phyloP scores from a whole-genome alignment of 2,797 vertebrate genomes.

The Rachycentron canadum region DNA sequence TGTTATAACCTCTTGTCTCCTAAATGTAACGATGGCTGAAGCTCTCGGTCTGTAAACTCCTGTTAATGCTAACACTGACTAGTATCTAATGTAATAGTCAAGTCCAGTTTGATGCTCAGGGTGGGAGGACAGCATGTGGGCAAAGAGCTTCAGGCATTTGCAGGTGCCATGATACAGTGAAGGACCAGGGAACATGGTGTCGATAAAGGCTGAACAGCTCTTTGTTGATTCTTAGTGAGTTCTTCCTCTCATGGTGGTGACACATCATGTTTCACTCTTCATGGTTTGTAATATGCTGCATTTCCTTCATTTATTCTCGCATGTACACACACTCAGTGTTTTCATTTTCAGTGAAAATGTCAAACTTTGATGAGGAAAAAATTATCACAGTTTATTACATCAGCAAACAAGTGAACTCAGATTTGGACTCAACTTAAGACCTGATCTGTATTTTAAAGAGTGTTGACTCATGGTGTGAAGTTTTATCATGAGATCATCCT shows the following conservation, averaged over 20 bases:
- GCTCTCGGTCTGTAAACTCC: too few relatives aligned
- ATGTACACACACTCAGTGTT: not conserved
- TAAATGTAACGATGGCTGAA: too few relatives aligned
- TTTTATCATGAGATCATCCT: not conserved
- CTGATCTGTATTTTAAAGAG: not conserved
- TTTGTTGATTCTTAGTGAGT: not conserved
- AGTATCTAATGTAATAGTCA: too few relatives aligned
- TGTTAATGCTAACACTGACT: too few relatives aligned
- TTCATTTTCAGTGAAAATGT: not conserved
- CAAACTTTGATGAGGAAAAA: not conserved
- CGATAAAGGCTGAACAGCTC: not conserved
- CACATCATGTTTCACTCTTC: not conserved
- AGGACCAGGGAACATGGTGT: not conserved
- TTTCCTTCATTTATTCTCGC: not conserved
- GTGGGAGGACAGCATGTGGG: too few relatives aligned
- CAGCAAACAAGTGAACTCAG: not conserved
- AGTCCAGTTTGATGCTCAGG: too few relatives aligned
- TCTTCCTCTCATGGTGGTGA: too few relatives aligned
- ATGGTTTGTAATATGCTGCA: not conserved
- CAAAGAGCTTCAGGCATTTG: too few relatives aligned
- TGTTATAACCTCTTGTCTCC: too few relatives aligned
- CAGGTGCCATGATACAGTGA: not conserved
- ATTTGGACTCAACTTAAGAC: not conserved
- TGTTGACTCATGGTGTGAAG: too few relatives aligned
- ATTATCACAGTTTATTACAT: not conserved